Percentiles rank a stretch among this genome's conserved stretches.
phyloP scores from a whole-genome alignment of 2,888 invertebrate genomes.

The Trachelus tabidus region DNA sequence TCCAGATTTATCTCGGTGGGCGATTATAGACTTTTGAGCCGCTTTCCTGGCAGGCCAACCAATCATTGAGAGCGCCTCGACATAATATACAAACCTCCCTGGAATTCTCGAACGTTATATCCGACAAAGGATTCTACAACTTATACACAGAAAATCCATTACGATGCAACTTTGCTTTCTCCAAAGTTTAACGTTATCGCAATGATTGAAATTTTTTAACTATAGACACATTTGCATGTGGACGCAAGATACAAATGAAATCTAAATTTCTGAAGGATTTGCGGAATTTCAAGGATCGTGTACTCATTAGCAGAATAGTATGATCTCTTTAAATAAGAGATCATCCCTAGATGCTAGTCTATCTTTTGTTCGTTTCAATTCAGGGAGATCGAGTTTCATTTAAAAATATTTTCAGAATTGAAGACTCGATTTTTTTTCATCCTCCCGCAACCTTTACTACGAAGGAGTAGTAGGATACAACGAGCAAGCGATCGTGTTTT shows the following conservation, averaged over 20 bases:
- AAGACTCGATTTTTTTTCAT: constrained; percentile 12
- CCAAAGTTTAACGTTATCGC: constrained; percentile 14
- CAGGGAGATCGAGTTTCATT: not conserved
- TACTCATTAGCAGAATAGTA: not conserved
- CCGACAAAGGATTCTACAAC: constrained; percentile 20
- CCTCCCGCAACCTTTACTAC: constrained; percentile 12
- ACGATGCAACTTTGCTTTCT: constrained; percentile 27
- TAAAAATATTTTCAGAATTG: not conserved
- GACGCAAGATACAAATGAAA: not conserved
- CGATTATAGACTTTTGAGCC: not conserved
- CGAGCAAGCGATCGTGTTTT: constrained; percentile 14
- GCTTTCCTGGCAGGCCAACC: not conserved
- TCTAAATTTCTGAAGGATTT: not conserved
- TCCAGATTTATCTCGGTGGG: not conserved
- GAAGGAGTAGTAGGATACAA: not conserved
- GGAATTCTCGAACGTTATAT: not conserved
- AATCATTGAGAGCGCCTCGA: not conserved
- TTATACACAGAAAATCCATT: constrained; percentile 33
- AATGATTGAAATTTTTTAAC: not conserved
- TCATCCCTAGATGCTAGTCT: not conserved
- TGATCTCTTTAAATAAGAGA: not conserved
- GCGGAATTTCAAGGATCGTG: not conserved
- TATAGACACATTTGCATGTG: not conserved
- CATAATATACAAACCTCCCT: not conserved
- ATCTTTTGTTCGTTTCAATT: not conserved